These are phyloP conservation scores for Anneissia japonica DNA, from an alignment of 35 echinoderm and acorn worm genomes.

Conservation along the genomic window DNA sequence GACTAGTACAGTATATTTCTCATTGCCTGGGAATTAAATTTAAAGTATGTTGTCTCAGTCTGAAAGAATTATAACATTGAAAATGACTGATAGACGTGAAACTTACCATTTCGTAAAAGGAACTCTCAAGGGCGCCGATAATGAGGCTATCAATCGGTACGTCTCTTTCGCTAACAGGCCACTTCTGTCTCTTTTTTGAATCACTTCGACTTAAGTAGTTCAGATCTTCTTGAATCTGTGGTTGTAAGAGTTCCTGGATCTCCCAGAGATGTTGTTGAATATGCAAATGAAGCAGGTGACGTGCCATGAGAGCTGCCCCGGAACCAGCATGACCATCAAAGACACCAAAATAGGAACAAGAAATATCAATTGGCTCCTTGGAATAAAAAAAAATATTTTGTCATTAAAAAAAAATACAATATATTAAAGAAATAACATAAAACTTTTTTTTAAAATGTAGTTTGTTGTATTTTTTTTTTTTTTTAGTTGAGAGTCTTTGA, in stretches of 20 bases:
- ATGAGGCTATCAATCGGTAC: conserved; percentile 81
- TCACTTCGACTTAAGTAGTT: conserved; percentile 51
- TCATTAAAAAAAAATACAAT: too few species aligned
- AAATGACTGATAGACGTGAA: neutral
- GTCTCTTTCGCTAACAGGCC: conserved; percentile 78
- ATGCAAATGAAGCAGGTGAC: conserved; percentile 63
- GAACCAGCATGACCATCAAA: conserved; percentile 97
- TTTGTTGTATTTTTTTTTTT: too few species aligned
- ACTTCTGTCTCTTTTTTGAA: conserved; percentile 57
- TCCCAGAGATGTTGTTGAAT: conserved; percentile 70
- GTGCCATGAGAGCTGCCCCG: conserved; percentile 77
- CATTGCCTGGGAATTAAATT: too few species aligned
- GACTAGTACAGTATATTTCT: too few species aligned
- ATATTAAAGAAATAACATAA: too few species aligned
- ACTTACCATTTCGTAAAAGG: conserved; percentile 95
- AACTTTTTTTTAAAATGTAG: too few species aligned
- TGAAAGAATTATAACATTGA: neutral
- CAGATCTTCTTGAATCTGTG: conserved; percentile 63
- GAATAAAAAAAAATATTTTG: conserved; percentile 22
- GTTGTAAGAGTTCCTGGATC: conserved; percentile 68
- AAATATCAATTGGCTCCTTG: conserved; percentile 86
- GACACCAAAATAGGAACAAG: conserved; percentile 86
- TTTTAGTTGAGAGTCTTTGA: too few species aligned
- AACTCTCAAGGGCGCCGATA: conserved; percentile 76
- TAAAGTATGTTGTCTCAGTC: too few species aligned